Conservation (phyloP, 2,797 vertebrate species). For the Oreonectes daqikongensis region DNA sequence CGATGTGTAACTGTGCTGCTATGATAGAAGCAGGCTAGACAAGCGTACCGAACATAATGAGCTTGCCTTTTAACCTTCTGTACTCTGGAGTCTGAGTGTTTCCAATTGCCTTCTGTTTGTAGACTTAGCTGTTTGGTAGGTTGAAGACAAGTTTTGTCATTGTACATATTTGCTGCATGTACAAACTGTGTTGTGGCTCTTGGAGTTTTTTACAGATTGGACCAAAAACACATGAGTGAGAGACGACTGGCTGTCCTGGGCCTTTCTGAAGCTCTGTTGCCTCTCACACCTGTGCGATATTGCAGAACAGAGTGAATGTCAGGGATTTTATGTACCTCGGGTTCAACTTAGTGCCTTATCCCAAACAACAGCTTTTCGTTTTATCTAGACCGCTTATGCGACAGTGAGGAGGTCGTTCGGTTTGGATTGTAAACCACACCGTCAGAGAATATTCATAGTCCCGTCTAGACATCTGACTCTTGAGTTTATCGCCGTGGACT, state of each 20-base stretch:
- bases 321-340: conserved; percentile 99
- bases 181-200: conserved; percentile 18
- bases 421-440: conserved; percentile 58
- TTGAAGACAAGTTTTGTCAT: conserved; percentile 18
- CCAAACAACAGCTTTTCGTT: conserved; percentile 73
- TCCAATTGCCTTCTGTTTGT: conserved; percentile 54
- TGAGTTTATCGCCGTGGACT: conserved; percentile 49
- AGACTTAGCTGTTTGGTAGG: conserved; percentile 43
- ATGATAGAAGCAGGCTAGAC: conserved; percentile 49
- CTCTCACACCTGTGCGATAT: conserved; percentile 92
- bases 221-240: conserved; percentile 72
- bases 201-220: conserved; percentile 58
- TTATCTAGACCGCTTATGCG: background rate
- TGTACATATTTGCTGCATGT: conserved; percentile 40
- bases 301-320: conserved; percentile 93
- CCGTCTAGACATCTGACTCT: background rate
- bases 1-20: conserved; percentile 59
- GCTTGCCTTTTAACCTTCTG: conserved; percentile 38
- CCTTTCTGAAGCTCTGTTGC: conserved; percentile 66
- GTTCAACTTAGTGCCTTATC: conserved; percentile 99
- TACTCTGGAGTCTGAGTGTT: conserved; percentile 38
- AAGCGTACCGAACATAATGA: conserved; percentile 8
- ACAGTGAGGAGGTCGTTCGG: conserved; percentile 2
- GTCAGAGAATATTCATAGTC: conserved; percentile 26
- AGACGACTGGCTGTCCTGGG: conserved; percentile 78